A percentile compares a stretch with the other conserved stretches of the same genome.
Conservation (phyloP, 1,140 invertebrate species). For the Proctacanthus coquilletti region DNA sequence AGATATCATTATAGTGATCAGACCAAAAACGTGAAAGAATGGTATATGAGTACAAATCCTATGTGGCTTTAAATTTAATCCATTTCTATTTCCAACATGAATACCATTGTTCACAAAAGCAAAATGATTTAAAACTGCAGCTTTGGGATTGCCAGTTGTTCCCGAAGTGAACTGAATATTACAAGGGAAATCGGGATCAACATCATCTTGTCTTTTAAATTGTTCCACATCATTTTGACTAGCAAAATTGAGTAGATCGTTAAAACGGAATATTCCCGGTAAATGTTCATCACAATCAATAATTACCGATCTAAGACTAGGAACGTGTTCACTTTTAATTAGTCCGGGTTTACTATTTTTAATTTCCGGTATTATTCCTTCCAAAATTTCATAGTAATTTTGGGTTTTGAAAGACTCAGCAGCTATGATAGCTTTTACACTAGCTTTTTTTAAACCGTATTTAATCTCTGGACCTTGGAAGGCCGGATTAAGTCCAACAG, state of each 20-base stretch:
- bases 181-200: slow-evolving; percentile 50
- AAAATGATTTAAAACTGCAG: slow-evolving; percentile 64
- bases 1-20: slow-evolving; percentile 45
- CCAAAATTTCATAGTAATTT: slow-evolving; percentile 57
- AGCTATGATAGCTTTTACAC: slow-evolving; percentile 53
- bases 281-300: slow-evolving; percentile 34
- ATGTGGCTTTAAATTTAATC: slow-evolving; percentile 35
- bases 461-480: slow-evolving; percentile 62
- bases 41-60: slow-evolving; percentile 68
- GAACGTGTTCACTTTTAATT: slow-evolving; percentile 28
- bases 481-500: slow-evolving; percentile 73
- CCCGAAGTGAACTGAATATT: slow-evolving; percentile 84
- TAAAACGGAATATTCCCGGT: slow-evolving; percentile 41
- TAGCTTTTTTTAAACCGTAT: slow-evolving; percentile 66
- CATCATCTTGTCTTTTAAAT: slow-evolving; percentile 23
- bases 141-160: slow-evolving; percentile 63
- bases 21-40: slow-evolving; percentile 84
- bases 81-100: slow-evolving; percentile 43
- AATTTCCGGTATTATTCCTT: slow-evolving; percentile 35
- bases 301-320: slow-evolving; percentile 38
- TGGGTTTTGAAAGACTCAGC: slow-evolving; percentile 47
- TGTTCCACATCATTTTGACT: slow-evolving; percentile 15
- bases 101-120: slow-evolving; percentile 77
- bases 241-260: slow-evolving; percentile 36
- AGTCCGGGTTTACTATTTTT: slow-evolving; percentile 23